phyloP scores from a whole-genome alignment of 2,113 vertebrate species.

The Polypterus bichir region DNA sequence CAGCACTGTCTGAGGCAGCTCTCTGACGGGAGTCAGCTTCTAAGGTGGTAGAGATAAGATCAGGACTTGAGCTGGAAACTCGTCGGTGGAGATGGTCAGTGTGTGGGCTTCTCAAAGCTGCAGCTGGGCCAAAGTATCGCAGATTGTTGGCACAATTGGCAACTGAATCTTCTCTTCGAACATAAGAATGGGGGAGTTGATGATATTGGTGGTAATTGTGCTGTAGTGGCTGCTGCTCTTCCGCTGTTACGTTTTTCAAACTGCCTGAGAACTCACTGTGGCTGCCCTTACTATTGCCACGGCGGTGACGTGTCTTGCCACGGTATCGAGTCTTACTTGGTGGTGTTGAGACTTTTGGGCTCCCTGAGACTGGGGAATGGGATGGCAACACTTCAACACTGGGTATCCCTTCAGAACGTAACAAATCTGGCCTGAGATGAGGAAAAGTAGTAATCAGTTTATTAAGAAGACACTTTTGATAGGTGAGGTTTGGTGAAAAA shows the following conservation, averaged over 20 bases:
- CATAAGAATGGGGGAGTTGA: constrained; percentile 42
- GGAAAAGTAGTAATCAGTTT: background rate
- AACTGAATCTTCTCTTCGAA: constrained; percentile 66
- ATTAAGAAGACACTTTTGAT: background rate
- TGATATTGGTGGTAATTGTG: constrained; percentile 32
- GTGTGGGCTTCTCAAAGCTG: constrained; percentile 83
- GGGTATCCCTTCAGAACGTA: constrained; percentile 84
- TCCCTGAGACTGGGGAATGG: constrained; percentile 74
- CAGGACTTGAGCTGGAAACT: constrained; percentile 73
- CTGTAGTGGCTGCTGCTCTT: constrained; percentile 44
- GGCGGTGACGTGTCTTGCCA: constrained; percentile 86
- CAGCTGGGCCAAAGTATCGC: constrained; percentile 88
- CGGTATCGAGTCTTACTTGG: constrained; percentile 79
- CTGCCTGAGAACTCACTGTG: constrained; percentile 71
- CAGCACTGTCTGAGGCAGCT: constrained; percentile 26
- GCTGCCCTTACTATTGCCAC: constrained; percentile 89
- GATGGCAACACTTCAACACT: constrained; percentile 60
- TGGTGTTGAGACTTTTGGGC: constrained; percentile 76
- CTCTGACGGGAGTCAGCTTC: constrained; percentile 60
- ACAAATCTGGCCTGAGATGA: constrained; percentile 69
- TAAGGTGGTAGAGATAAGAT: constrained; percentile 77
- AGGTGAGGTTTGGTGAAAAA: background rate
- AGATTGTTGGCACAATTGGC: constrained; percentile 85
- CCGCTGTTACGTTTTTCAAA: constrained; percentile 53
- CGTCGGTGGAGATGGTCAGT: constrained; percentile 78